A percentile compares a stretch with the other conserved stretches of the same genome.
Evolutionary conservation across 2,797 vertebrate genomes (phyloP).

Genomic region (Hipposideros larvatus): DNA sequence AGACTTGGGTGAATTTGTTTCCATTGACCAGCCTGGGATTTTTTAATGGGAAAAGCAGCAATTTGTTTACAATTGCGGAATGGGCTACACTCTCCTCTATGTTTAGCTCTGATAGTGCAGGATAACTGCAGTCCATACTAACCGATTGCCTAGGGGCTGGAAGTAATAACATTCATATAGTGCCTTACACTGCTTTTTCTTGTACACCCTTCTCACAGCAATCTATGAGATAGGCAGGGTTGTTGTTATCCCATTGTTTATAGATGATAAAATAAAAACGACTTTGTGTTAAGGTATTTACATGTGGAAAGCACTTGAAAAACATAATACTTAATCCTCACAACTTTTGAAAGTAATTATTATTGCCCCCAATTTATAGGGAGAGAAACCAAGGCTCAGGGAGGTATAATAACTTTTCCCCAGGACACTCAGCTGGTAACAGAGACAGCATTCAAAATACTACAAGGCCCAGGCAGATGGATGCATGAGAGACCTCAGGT

Average conservation of each 20-base stretch:
- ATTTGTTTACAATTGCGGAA: not conserved
- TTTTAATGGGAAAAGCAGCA: not conserved
- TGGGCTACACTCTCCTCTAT: too few relatives aligned
- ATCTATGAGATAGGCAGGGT: not conserved
- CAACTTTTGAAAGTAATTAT: slow-evolving; percentile 34
- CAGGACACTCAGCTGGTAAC: not conserved
- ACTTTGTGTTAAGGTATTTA: not conserved
- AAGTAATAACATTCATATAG: not conserved
- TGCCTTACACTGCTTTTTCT: not conserved
- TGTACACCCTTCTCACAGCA: not conserved
- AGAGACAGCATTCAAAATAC: not conserved
- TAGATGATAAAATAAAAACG: not conserved
- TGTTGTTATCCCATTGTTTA: not conserved
- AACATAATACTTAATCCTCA: slow-evolving; percentile 11
- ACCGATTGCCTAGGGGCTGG: not conserved
- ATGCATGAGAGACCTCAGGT: not conserved
- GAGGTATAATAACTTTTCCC: not conserved
- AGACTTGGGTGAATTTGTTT: not conserved
- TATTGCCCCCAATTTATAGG: not conserved
- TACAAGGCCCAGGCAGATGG: not conserved
- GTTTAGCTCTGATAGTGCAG: not conserved
- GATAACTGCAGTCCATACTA: too few relatives aligned
- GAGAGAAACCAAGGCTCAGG: not conserved
- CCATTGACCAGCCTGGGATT: not conserved
- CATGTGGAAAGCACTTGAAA: not conserved